Evolutionary conservation across 2,113 vertebrate species (phyloP), one percentile per base, ranked within the genome.

Genomic region (Conger conger): DNA sequence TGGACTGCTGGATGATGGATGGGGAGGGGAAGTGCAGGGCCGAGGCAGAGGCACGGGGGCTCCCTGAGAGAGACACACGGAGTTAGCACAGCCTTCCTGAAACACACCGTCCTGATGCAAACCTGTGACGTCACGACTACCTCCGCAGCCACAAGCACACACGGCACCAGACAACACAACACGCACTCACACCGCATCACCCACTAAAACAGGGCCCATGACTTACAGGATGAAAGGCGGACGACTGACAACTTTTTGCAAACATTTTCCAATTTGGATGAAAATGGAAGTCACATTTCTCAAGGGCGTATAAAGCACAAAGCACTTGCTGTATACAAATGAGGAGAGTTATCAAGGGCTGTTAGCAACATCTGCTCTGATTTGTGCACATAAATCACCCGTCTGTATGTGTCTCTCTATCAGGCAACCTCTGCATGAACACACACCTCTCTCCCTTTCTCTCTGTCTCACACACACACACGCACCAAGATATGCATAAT

Each of bases 1-100:
- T 97, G 87, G 97, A 97, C 95, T 99, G 97, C 95, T 98, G 97
- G 94, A 99, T 98, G 94, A 99, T 97, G 95, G 97, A 98, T 53
- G 97, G 97, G 89, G 97, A 98, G n/a, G 97, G 97, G 94, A 99
- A 99, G 95, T 98, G 97, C 94, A 99, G 94, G 83, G 97, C 96
- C 18, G 97, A 99, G 35, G 97, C 97, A 2, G 97, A 96, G 92
- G 97, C 97, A 90, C 97, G 95, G 85, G 97, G 97, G 92, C 97
- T 98, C 92, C 97, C 97, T 98, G 95, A 37, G 36, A 85, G 18
- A 82, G 23, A 83, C 79, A 27, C 53, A 30, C 23, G 76, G 37
- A 87, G 30, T 87, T 83, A 87, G 83, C 37, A 63, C 0, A 50
- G 50, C 85, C 87, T 82, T 76, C 80, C n/a, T 60, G 78, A 15